Evolutionary conservation across 2,113 vertebrate genomes (phyloP).

Genomic region (Saguinus imperator): DNA sequence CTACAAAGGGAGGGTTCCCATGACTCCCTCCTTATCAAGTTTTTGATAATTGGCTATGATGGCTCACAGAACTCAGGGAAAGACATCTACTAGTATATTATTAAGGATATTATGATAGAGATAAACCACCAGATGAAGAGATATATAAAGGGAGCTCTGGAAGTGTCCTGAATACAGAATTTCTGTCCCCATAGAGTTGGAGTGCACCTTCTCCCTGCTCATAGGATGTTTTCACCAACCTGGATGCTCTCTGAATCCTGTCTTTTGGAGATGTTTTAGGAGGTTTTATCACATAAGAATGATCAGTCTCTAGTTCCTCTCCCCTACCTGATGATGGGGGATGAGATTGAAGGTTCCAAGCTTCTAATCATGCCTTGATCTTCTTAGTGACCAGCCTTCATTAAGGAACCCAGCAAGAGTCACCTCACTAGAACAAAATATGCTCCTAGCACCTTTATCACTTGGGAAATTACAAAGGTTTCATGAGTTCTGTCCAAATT

Average conservation of each 20-base stretch:
- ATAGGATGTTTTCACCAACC: background rate
- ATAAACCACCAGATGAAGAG: too few relatives aligned
- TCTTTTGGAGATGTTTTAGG: background rate
- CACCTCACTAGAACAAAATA: background rate
- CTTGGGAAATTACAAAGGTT: background rate
- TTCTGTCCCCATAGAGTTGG: background rate
- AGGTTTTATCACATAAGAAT: background rate
- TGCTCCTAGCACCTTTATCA: background rate
- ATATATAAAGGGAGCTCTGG: background rate
- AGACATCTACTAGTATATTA: background rate
- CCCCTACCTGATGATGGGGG: background rate
- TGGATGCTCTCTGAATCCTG: background rate
- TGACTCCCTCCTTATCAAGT: background rate
- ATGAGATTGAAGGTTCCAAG: background rate
- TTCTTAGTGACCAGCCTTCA: background rate
- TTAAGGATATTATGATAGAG: background rate
- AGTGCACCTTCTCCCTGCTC: background rate
- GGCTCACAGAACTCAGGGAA: background rate
- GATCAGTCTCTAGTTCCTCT: background rate
- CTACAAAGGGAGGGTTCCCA: background rate
- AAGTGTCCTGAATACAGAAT: background rate
- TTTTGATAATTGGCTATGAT: background rate
- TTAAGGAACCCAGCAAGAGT: background rate
- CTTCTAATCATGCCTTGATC: background rate
- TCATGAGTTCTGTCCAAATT: background rate